Conservation (phyloP, 2,113 vertebrate genomes). For the Phoxinus phoxinus region DNA sequence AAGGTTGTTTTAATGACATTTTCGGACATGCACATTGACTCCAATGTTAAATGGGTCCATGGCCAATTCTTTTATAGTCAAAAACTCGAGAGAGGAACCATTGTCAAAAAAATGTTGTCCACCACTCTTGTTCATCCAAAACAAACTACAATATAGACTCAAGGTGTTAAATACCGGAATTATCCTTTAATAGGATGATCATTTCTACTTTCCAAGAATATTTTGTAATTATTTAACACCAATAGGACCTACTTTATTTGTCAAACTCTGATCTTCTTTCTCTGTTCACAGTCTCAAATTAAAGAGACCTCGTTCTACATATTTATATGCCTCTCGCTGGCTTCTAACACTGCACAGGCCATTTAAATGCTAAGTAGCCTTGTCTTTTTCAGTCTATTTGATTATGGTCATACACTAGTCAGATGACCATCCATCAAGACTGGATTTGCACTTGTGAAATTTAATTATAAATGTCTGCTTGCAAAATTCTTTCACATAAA, state of each 20-base stretch:
- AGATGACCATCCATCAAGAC: constrained; percentile 74
- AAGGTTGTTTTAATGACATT: too few relatives aligned
- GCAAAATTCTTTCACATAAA: constrained; percentile 67
- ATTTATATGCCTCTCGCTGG: constrained; percentile 38
- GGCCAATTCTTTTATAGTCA: too few relatives aligned
- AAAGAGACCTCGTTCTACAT: constrained; percentile 42
- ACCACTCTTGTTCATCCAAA: too few relatives aligned
- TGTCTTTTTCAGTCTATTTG: constrained; percentile 67
- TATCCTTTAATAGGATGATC: background rate
- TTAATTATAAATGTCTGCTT: constrained; percentile 75
- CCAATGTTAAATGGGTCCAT: too few relatives aligned
- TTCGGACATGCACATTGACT: too few relatives aligned
- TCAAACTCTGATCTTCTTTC: constrained; percentile 10
- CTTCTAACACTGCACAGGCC: constrained; percentile 48
- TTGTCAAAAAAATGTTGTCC: too few relatives aligned
- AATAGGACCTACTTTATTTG: constrained; percentile 11
- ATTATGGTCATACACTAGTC: constrained; percentile 67
- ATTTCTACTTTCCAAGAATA: background rate
- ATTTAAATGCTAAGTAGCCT: constrained; percentile 82
- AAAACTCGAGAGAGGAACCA: too few relatives aligned
- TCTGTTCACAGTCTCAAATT: constrained; percentile 35
- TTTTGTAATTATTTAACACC: background rate
- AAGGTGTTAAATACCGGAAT: too few relatives aligned
- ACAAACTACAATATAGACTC: too few relatives aligned
- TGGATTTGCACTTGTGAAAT: constrained; percentile 77